Evolutionary conservation across 2,113 vertebrate species (phyloP), one percentile per base, ranked within the genome.

Genomic region (Diphyllodes magnificus): DNA sequence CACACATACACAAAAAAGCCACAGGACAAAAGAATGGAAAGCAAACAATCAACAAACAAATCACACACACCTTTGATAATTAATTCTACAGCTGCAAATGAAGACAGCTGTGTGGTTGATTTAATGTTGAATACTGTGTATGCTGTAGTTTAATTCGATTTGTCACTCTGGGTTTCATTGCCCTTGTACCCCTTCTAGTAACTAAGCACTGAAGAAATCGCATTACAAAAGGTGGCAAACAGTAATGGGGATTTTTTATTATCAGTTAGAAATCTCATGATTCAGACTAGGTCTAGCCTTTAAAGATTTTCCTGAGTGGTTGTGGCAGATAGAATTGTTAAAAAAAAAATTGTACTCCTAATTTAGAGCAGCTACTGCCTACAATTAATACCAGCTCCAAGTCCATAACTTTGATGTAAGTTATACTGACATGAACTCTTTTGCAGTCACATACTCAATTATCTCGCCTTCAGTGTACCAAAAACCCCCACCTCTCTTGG

Each of bases 401-500:
- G 40, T 81, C 45, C 37, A 35, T 18, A 77, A 31, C n/a, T 45
- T 35, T 69, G 47, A 35, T 64, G 5, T 44, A 56, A 83, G 11
- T 71, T 76, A 45, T 22, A 54, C 11, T 45, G 56, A 69, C 35
- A 40, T 22, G 11, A 83, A 57, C 44, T 17, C 9, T 68, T 88
- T 28, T 64, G 25, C 23, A 63, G 35, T 82, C 63, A 51, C 13
- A 23, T 51, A 44, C 8, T 51, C 37, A 54, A 31, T 65, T 72
- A 61, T 11, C 18, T 60, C 14, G 7, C 21, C 31, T 65, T 57
- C 8, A 12, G 10, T n/a, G n/a, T 40, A 65, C 17, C 8, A 50
- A 64, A 70, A 25, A 0, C 1, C 3, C 9, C 2, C 15, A 47
- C 2, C 4, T 17, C 16, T 31, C 35, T 73, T 25, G 17, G 11